Base-by-base conservation (phyloP, 2,888 invertebrate genomes). In the Acanthacorydalis orientalis region DNA sequence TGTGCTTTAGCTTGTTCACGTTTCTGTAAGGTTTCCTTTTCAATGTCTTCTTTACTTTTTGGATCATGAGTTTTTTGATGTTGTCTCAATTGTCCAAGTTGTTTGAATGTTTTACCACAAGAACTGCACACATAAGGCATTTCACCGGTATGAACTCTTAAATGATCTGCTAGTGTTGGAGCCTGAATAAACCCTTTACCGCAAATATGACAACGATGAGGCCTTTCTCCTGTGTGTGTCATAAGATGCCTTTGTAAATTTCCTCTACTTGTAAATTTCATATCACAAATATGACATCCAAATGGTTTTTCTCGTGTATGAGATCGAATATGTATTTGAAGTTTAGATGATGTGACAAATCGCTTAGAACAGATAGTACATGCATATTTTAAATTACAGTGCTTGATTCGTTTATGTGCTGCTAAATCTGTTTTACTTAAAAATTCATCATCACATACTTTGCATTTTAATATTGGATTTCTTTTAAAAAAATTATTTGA, bases 271-370 rank as follows among this genome's bases (percentile, higher is more conserved):
- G 42, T 49, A 52, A 14, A 50, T 34, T 7, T 45, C 46, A 34
- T 48, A 51, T n/a, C 42, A 42, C 42, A 42, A 6, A 42, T 12
- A 9, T 42, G 16, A 15, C 42, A 42, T 4, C 12, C 12, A 42
- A 31, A 52, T 0, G 52, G 52, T 16, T 16, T 50, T 45, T 51
- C 51, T 2, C 52, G 50, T 1, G 49, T 48, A 34, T 54, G 54
- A 14, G 46, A 44, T 16, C 50, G 39, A 40, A 41, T 35, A 39
- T 54, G 54, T 15, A 50, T 51, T 43, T 48, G 46, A 14, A 52
- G 43, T 8, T 35, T 34, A 4, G 42, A 42, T 8, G 16, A 40
- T 4, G 46, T 41, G 35, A 37, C 37, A 37, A 51, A 51, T 9
- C 37, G 8, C n/a, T 47, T 49, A 6, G 32, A 8, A 34, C 49